These are phyloP conservation scores for Brachionichthys hirsutus DNA, from an alignment of 2,113 vertebrate species.

Conservation along the genomic window DNA sequence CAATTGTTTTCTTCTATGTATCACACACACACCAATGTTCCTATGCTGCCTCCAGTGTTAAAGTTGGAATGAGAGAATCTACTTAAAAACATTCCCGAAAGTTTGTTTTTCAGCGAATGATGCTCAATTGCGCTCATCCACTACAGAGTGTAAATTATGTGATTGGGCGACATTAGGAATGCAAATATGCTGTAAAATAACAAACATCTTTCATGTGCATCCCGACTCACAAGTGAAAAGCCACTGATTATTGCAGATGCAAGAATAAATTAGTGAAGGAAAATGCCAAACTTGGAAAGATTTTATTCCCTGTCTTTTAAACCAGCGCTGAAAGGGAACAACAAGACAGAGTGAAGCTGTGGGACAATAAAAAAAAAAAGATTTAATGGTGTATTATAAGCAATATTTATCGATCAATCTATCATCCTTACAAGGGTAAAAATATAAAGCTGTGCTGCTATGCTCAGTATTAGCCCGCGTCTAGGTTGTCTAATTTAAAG, in stretches of 20 bases:
- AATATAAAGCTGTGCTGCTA: too few relatives aligned
- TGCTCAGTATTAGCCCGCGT: too few relatives aligned
- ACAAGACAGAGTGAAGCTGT: too few relatives aligned
- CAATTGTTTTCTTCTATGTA: too few relatives aligned
- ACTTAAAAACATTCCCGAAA: neutral
- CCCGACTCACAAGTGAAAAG: conserved; percentile 8
- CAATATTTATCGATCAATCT: too few relatives aligned
- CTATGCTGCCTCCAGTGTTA: neutral
- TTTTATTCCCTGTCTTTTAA: conserved; percentile 11
- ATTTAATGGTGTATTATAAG: too few relatives aligned
- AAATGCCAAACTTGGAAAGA: conserved; percentile 4
- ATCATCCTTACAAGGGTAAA: too few relatives aligned
- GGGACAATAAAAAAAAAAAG: too few relatives aligned
- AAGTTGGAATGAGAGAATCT: too few relatives aligned
- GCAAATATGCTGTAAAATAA: conserved; percentile 22
- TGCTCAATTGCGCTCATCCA: neutral
- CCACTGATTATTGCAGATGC: conserved; percentile 20
- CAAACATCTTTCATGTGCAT: conserved; percentile 16
- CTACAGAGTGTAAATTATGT: neutral
- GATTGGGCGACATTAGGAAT: conserved; percentile 31
- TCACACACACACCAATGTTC: too few relatives aligned
- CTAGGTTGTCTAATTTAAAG: too few relatives aligned
- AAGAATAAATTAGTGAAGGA: neutral
- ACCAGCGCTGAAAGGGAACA: neutral
- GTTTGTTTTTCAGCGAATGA: neutral